Base-by-base conservation (phyloP, 2,888 invertebrate species). In the Lepidonotus clava region DNA sequence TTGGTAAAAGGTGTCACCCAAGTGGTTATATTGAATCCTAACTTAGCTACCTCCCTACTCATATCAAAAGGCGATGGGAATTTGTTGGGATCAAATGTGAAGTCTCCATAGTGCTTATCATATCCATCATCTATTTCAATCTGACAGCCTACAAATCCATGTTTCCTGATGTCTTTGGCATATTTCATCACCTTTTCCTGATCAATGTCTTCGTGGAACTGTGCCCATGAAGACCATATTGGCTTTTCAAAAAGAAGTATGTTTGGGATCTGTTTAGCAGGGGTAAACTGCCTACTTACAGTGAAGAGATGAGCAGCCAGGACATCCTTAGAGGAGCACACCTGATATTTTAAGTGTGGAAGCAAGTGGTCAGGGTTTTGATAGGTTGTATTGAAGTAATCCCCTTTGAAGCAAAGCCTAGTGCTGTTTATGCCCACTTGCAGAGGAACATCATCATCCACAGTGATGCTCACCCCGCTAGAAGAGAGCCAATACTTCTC, bases 211-310 rank as follows among this genome's bases (percentile, higher is more conserved):
- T 95, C 94, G 89, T 96, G 96, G 92, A 96, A 97, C 88, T 96
- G 95, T 0, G 97, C 97, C 97, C 97, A 97, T 0, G 98, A 97
- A 0, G 98, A 97, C 97, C 97, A 98, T 87, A 98, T 96, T 0
- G 98, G 98, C 92, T 97, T 95, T 84, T 95, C 11, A 36, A 98
- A 96, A 96, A 97, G 96, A 84, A 95, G 94, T 86, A 95, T 95
- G 90, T 96, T 96, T 0, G 97, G 97, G 83, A 95, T 92, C 38
- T 95, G 95, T 32, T 87, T 93, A 0, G 97, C 96, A 90, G 96
- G 96, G 0, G 95, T 95, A 61, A 97, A 94, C 91, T 96, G 96
- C 1, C 95, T 95, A 51, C 95, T 94, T 0, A 96, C 95, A 0
- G 96, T 96, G 89, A 95, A 95, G 87, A 96, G 94, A 89, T 97